phyloP scores from a whole-genome alignment of 2,888 invertebrate species.

The Perizoma flavofasciatum region DNA sequence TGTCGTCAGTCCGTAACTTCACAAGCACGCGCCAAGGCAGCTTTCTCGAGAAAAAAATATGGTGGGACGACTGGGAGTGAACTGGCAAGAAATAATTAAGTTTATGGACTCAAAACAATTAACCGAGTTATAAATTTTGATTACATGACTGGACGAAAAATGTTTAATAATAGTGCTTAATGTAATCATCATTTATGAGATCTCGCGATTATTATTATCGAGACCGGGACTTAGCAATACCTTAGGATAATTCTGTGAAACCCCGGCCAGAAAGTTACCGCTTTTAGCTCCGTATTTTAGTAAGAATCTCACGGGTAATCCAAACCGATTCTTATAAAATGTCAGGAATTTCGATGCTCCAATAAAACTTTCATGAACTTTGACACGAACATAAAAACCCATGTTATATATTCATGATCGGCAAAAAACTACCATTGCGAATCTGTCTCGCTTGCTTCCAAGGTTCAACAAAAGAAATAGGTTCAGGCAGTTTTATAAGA shows the following conservation, averaged over 20 bases:
- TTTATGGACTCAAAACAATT: background rate
- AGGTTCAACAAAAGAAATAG: slow-evolving; percentile 57
- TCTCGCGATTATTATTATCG: slow-evolving; percentile 1
- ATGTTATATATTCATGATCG: slow-evolving; percentile 54
- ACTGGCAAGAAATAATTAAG: background rate
- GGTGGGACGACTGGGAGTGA: background rate
- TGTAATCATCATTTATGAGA: background rate
- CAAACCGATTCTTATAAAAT: slow-evolving; percentile 13
- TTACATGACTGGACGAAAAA: background rate
- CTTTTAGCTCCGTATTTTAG: background rate
- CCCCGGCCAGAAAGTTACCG: background rate
- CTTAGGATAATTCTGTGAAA: too few species aligned
- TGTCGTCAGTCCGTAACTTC: slow-evolving; percentile 37
- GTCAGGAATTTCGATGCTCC: slow-evolving; percentile 33
- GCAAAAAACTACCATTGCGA: slow-evolving; percentile 62
- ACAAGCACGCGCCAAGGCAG: slow-evolving; percentile 43
- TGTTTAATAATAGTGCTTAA: background rate
- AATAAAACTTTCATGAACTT: slow-evolving; percentile 65
- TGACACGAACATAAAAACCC: slow-evolving; percentile 68
- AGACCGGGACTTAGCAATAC: too few species aligned
- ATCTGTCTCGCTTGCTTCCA: slow-evolving; percentile 55
- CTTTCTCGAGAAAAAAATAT: slow-evolving; percentile 23
- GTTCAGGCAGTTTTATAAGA: slow-evolving; percentile 41
- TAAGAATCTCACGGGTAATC: slow-evolving; percentile 7
- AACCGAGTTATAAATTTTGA: too few species aligned